phyloP scores from a whole-genome alignment of 35 echinoderm and acorn worm genomes.

The Amphiura filiformis region DNA sequence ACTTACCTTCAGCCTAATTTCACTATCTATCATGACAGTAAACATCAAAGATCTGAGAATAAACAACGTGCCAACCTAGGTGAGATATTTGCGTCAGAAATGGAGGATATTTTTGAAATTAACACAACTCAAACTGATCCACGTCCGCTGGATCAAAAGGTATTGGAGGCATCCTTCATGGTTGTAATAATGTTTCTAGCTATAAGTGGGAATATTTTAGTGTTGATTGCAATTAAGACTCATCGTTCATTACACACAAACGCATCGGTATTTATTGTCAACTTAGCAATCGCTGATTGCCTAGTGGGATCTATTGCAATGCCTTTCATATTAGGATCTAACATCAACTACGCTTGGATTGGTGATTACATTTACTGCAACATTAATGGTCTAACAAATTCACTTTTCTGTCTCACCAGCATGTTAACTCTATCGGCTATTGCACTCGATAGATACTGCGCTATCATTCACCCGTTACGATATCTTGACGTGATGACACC shows the following conservation, averaged over 20 bases:
- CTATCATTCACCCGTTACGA: constrained; percentile 21
- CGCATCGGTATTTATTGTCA: constrained; percentile 26
- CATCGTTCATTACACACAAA: background rate
- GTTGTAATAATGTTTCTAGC: constrained; percentile 5
- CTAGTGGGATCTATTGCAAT: constrained; percentile 10
- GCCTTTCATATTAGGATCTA: constrained; percentile 23
- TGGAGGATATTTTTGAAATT: too few species aligned
- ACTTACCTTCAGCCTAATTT: too few species aligned
- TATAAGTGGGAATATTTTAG: constrained; percentile 14
- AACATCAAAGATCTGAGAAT: too few species aligned
- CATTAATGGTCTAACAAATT: constrained; percentile 22
- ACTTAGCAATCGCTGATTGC: constrained; percentile 25
- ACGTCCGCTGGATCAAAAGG: background rate
- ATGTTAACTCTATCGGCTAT: constrained; percentile 27
- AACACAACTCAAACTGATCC: too few species aligned
- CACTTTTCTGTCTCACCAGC: constrained; percentile 28
- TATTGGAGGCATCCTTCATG: background rate
- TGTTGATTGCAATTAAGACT: background rate
- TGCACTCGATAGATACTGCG: constrained; percentile 31
- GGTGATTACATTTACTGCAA: constrained; percentile 4
- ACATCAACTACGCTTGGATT: constrained; percentile 22
- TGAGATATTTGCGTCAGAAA: too few species aligned
- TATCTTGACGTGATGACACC: constrained; percentile 4
- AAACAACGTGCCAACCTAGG: too few species aligned
- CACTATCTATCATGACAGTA: too few species aligned